Evolutionary conservation across 2,888 invertebrate species (phyloP).

Genomic region (Tryphoninae sp.): DNA sequence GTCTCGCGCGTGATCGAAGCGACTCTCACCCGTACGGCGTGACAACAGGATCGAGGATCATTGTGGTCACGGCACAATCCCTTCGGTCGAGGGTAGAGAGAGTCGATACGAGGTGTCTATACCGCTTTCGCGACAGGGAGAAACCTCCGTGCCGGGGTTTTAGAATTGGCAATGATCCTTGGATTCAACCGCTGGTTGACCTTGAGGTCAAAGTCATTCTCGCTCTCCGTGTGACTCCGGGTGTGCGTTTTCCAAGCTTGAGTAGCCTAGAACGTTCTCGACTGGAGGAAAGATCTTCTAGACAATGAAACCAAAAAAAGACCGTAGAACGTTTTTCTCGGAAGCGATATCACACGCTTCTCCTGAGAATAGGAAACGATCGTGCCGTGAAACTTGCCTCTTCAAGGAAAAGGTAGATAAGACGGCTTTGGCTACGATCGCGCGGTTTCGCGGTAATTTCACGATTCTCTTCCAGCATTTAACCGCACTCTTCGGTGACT

Average conservation of each 20-base stretch:
- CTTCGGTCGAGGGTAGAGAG: slow-evolving; percentile 1
- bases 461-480: not conserved
- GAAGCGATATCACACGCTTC: not conserved
- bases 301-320: not conserved
- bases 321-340: not conserved
- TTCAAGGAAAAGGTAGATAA: slow-evolving; percentile 14
- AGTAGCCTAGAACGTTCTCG: too few relatives aligned
- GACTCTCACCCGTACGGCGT: slow-evolving; percentile 2
- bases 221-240: not conserved
- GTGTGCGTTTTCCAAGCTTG: not conserved
- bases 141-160: not conserved
- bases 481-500: not conserved
- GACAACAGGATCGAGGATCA: slow-evolving; percentile 21
- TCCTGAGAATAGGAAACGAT: not conserved
- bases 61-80: slow-evolving; percentile 12
- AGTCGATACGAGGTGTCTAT: slow-evolving; percentile 16
- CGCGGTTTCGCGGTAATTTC: slow-evolving; percentile 4
- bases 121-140: not conserved
- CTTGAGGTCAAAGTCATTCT: slow-evolving; percentile 29
- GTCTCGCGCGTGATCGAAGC: slow-evolving; percentile 55
- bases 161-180: slow-evolving; percentile 6
- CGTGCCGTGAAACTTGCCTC: not conserved
- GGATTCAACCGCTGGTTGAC: slow-evolving; percentile 4
- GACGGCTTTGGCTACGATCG: slow-evolving; percentile 33
- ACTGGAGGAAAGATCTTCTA: too few relatives aligned